Evolutionary conservation across 2,888 invertebrate species (phyloP).

Genomic region (Erynnis tages): DNA sequence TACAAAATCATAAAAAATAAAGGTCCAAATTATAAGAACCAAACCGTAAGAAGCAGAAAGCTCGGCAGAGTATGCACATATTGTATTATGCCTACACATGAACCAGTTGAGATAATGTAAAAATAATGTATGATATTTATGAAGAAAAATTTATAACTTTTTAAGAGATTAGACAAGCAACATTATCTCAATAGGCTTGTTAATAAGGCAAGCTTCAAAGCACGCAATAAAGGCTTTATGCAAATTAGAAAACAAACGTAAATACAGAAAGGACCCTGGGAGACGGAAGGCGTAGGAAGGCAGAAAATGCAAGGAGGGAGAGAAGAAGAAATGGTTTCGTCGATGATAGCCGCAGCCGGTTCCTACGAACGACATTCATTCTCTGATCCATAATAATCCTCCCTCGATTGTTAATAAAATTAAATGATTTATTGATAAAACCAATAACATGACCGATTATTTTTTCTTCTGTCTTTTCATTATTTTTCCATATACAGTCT

Average conservation of each 20-base stretch:
- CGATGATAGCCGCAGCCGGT: conserved; percentile 80
- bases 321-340: conserved; percentile 63
- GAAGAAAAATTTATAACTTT: neutral
- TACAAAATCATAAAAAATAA: conserved; percentile 34
- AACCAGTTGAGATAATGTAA: conserved; percentile 42
- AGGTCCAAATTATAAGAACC: conserved; percentile 30
- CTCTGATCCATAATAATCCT: conserved; percentile 14
- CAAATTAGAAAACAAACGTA: conserved; percentile 61
- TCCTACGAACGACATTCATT: conserved; percentile 57
- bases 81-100: neutral
- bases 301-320: conserved; percentile 56
- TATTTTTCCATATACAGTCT: no score
- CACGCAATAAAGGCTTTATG: conserved; percentile 49
- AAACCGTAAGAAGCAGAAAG: conserved; percentile 37
- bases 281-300: conserved; percentile 46
- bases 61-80: conserved; percentile 14
- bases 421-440: conserved; percentile 7
- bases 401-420: neutral
- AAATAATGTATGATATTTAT: neutral
- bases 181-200: conserved; percentile 52
- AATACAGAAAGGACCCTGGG: conserved; percentile 62
- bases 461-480: no score
- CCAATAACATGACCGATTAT: neutral
- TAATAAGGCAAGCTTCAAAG: conserved; percentile 57
- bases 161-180: neutral